Base-by-base conservation (phyloP, 2,888 invertebrate genomes). In the Lasioglossum lativentre region DNA sequence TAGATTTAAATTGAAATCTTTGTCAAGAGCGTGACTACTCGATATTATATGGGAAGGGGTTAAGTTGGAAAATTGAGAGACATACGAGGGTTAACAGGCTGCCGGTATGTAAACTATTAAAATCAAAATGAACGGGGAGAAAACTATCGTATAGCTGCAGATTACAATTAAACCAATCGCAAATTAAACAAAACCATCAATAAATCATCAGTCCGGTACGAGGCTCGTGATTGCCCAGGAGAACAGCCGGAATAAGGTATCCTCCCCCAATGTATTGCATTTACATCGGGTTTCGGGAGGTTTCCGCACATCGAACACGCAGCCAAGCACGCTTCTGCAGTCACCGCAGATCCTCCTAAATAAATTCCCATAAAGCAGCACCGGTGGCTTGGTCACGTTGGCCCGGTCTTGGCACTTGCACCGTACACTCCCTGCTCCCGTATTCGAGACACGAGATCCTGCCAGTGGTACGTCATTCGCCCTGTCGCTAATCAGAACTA, bases 401-500 rank as follows among this genome's bases (percentile, higher is more conserved):
- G 80, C 79, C 52, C 56, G 86, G 56, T 86, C 88, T 80, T 78
- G 86, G 81, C 79, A 80, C 80, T 56, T 66, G 82, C 78, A 63
- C 38, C 70, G 56, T 75, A 71, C n/a, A 70, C 68, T 56, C 63
- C 75, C 86, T 86, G 81, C 86, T 94, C 82, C 87, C 82, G 93
- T 92, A 95, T 95, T 94, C 95, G 89, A 90, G 92, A 91, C 95
- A 95, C 95, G 95, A 90, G 92, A 92, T 92, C 92, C 91, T 91
- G 89, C 92, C 94, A 94, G 94, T 94, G 95, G 94, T 95, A 95
- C 94, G 94, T 95, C 94, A 94, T 94, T 94, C 94, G 94, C 92
- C 92, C 93, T 90, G 93, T 92, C 93, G 94, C 95, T 95, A 95
- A 95, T 95, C 95, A 95, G 95, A 95, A 95, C 95, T 95, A 95